Evolutionary conservation across 1,140 invertebrate species (phyloP).

Genomic region (Ditylenchus dipsaci): DNA sequence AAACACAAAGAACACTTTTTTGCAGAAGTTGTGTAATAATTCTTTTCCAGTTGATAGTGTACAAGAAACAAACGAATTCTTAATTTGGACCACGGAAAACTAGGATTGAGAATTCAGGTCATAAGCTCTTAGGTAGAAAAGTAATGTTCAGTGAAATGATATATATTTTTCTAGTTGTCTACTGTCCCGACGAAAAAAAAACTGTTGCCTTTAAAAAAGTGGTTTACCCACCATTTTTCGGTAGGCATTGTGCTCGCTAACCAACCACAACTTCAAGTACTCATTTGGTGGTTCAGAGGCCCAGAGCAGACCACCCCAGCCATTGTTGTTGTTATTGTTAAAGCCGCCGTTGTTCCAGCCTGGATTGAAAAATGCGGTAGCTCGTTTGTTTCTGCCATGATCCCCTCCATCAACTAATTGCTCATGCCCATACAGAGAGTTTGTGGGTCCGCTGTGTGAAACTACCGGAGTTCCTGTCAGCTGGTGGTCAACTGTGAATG

Average conservation of each 20-base stretch:
- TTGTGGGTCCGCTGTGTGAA: slow-evolving; percentile 48
- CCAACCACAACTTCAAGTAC: slow-evolving; percentile 48
- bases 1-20: too few species aligned
- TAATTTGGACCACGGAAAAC: too few species aligned
- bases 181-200: slow-evolving; percentile 20
- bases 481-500: slow-evolving; percentile 14
- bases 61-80: too few species aligned
- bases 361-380: slow-evolving; percentile 30
- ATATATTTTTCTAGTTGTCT: neutral
- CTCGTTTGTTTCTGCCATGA: slow-evolving; percentile 32
- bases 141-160: too few species aligned
- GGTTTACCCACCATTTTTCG: slow-evolving; percentile 49
- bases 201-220: too few species aligned
- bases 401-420: slow-evolving; percentile 18
- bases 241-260: slow-evolving; percentile 52
- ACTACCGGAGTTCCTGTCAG: slow-evolving; percentile 25
- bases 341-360: slow-evolving; percentile 13
- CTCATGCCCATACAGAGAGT: slow-evolving; percentile 39
- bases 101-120: too few species aligned
- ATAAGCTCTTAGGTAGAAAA: too few species aligned
- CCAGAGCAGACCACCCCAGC: slow-evolving; percentile 39
- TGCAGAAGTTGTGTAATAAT: too few species aligned
- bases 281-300: slow-evolving; percentile 45
- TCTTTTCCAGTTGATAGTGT: too few species aligned
- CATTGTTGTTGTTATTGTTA: slow-evolving; percentile 21